Base-by-base conservation (phyloP, 2,888 invertebrate species). In the Sesia bembeciformis region DNA sequence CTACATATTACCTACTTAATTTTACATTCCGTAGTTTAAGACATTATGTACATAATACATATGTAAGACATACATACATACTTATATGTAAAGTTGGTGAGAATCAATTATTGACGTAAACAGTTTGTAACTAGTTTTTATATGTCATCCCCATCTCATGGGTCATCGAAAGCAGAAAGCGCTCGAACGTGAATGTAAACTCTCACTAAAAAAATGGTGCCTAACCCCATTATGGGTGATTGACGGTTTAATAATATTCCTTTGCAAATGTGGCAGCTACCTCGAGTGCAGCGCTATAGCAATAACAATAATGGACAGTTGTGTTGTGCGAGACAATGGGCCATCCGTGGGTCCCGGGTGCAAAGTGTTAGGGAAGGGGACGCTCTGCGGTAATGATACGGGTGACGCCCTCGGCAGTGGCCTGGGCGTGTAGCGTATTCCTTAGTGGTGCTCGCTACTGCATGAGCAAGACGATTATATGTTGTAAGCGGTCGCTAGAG, bases 271-370 rank as follows among this genome's bases (percentile, higher is more conserved):
- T 38, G 50, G 50, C 39, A 39, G 38, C 50, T 39, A 50, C 50
- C 50, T 50, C 50, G 38, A 50, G 50, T 50, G 50, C 50, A 50
- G 50, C 50, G 50, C 38, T 50, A 39, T 50, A 38, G 4, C 38
- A 50, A 50, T 50, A 40, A 40, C 8, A 40, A 52, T 52, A 52
- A 68, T 68, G 67, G 70, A 72, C 72, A 72, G 73, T 76, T 72
- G 71, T 67, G 73, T 76, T 72, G 71, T 67, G 64, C 63, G 61
- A 58, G 68, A 75, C 76, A 76, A 78, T 77, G 67, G 75, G 74
- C 50, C 38, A 46, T 46, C 46, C 46, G 5, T 46, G 73, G 74
- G 69, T 70, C 69, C 63, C 63, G 59, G 57, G 57, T 58, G 60
- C 60, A 68, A 72, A 74, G 71, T 67, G 67, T 73, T 58, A 59